Percentiles rank a stretch among this genome's conserved stretches.
phyloP scores from a whole-genome alignment of 2,113 vertebrate species.

The Mohoua ochrocephala region DNA sequence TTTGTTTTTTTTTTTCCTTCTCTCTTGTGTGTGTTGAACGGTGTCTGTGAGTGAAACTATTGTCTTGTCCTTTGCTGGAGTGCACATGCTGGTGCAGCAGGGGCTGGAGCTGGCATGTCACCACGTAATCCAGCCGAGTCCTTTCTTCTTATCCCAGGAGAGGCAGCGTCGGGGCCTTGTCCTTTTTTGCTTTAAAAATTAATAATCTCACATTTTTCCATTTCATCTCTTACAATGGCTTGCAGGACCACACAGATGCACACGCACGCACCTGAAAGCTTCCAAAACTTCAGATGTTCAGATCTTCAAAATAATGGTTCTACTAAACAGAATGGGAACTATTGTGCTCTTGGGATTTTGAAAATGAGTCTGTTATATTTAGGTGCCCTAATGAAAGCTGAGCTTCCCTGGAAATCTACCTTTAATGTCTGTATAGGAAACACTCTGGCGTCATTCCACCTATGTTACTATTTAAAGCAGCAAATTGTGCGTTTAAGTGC shows the following conservation, averaged over 20 bases:
- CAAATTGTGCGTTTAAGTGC: neutral
- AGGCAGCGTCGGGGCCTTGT: neutral
- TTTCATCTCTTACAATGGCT: neutral
- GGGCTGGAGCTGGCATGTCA: neutral
- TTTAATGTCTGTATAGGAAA: neutral
- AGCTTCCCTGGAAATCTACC: neutral
- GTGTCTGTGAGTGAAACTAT: neutral
- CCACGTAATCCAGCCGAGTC: neutral
- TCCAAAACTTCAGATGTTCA: neutral
- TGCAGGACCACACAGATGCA: neutral
- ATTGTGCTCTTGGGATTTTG: neutral
- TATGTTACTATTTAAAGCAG: neutral
- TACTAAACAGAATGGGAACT: neutral
- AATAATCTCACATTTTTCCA: neutral
- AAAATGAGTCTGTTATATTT: neutral
- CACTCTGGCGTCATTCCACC: neutral
- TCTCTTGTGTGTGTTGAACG: neutral
- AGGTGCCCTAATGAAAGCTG: slow-evolving; percentile 17
- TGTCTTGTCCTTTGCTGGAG: neutral
- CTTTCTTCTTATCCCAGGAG: neutral
- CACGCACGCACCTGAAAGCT: neutral
- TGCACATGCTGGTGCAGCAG: neutral
- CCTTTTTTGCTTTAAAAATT: slow-evolving; percentile 4
- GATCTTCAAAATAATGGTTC: neutral
- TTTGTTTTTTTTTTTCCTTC: neutral